Evolutionary conservation across 2,888 invertebrate genomes (phyloP).

Genomic region (Hydriomena furcata): DNA sequence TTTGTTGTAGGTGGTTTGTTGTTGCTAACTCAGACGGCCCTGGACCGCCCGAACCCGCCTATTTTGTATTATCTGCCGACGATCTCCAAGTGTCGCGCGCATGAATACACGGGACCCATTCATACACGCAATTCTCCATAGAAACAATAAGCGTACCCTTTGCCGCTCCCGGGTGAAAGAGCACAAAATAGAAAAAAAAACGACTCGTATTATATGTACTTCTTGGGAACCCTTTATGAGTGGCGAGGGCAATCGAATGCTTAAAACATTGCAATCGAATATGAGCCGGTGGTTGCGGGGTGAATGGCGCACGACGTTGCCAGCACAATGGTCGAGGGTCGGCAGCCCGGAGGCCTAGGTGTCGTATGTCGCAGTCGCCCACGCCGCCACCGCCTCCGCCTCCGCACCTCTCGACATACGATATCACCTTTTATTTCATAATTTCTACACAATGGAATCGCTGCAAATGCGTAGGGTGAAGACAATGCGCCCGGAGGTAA

Average conservation of each 20-base stretch:
- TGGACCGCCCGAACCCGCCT: constrained; percentile 69
- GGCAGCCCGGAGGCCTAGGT: constrained; percentile 49
- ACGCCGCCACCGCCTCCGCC: constrained; percentile 51
- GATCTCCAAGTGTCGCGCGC: constrained; percentile 70
- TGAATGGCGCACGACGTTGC: constrained; percentile 59
- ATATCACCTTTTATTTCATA: constrained; percentile 81
- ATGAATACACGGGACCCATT: constrained; percentile 74
- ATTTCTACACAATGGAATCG: constrained; percentile 75
- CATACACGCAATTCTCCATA: constrained; percentile 74
- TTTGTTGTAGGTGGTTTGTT: constrained; percentile 79
- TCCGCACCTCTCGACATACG: constrained; percentile 72
- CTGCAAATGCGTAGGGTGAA: constrained; percentile 79
- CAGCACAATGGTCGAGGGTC: constrained; percentile 41
- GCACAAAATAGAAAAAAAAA: constrained; percentile 70
- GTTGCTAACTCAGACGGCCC: constrained; percentile 60
- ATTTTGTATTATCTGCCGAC: constrained; percentile 70
- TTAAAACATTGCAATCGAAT: constrained; percentile 81
- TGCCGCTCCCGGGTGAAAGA: constrained; percentile 70
- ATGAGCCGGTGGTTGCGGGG: constrained; percentile 61
- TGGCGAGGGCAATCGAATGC: constrained; percentile 80
- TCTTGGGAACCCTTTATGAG: constrained; percentile 79
- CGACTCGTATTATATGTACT: constrained; percentile 63
- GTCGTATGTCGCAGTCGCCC: constrained; percentile 60
- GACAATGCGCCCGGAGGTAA: constrained; percentile 82
- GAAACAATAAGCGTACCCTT: constrained; percentile 80